A percentile compares a stretch with the other conserved stretches of the same genome.
Conservation (phyloP, 2,113 vertebrate species). For the Cynopterus brachyotis region DNA sequence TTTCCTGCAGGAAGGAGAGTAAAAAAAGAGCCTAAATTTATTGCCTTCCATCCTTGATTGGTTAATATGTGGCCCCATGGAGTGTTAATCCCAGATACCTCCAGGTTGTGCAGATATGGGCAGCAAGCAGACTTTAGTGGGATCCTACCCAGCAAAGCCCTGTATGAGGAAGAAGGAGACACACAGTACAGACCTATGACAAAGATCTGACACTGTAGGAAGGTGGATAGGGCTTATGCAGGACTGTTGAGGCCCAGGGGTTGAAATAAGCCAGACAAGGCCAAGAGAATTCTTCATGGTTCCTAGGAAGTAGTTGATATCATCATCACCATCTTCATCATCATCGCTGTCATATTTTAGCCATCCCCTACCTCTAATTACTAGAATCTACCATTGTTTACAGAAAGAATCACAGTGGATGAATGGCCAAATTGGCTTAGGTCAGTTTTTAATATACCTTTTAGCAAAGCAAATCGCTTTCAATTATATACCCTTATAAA, state of each 20-base stretch:
- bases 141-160: neutral
- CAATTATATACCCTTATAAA: neutral
- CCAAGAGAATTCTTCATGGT: neutral
- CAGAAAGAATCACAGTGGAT: neutral
- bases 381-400: neutral
- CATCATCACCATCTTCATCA: neutral
- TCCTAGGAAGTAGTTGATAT: neutral
- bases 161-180: neutral
- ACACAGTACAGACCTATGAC: neutral
- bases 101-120: neutral
- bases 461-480: neutral
- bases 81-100: neutral
- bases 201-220: neutral
- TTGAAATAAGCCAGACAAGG: neutral
- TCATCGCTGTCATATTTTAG: neutral
- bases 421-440: neutral
- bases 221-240: neutral
- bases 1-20: neutral
- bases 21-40: neutral
- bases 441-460: neutral
- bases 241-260: neutral
- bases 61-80: neutral
- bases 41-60: neutral
- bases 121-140: neutral
- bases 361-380: neutral